These are phyloP conservation scores for Silurus lanzhouensis DNA, from an alignment of 2,797 vertebrate species.

Conservation along the genomic window DNA sequence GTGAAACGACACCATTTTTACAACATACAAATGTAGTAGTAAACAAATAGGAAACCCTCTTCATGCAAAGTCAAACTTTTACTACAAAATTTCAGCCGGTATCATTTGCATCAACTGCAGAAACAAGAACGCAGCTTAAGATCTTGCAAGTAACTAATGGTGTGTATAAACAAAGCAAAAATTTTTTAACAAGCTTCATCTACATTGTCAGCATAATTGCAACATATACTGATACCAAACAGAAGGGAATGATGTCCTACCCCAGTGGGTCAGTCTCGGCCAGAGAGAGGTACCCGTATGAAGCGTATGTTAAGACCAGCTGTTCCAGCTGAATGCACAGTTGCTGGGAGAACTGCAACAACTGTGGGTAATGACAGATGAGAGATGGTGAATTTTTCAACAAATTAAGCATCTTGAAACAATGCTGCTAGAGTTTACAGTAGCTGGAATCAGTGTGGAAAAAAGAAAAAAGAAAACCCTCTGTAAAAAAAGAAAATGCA, in stretches of 20 bases:
- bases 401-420: background rate
- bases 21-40: background rate
- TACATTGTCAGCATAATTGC: background rate
- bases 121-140: background rate
- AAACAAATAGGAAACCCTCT: background rate
- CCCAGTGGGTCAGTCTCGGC: slow-evolving; percentile 76
- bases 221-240: background rate
- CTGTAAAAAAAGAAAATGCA: background rate
- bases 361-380: slow-evolving; percentile 58
- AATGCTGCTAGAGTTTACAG: background rate
- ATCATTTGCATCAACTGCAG: background rate
- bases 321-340: slow-evolving; percentile 78
- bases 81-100: background rate
- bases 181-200: background rate
- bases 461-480: background rate
- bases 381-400: background rate
- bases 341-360: slow-evolving; percentile 81
- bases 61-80: background rate
- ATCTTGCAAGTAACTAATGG: background rate
- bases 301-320: slow-evolving; percentile 75
- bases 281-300: slow-evolving; percentile 71
- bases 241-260: slow-evolving; percentile 58
- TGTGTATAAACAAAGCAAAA: background rate
- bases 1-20: background rate
- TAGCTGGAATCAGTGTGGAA: background rate